A percentile compares a stretch with the other conserved stretches of the same genome.
These are phyloP conservation scores for Brassicogethes aeneus DNA, from an alignment of 2,888 invertebrate species.

Conservation along the genomic window DNA sequence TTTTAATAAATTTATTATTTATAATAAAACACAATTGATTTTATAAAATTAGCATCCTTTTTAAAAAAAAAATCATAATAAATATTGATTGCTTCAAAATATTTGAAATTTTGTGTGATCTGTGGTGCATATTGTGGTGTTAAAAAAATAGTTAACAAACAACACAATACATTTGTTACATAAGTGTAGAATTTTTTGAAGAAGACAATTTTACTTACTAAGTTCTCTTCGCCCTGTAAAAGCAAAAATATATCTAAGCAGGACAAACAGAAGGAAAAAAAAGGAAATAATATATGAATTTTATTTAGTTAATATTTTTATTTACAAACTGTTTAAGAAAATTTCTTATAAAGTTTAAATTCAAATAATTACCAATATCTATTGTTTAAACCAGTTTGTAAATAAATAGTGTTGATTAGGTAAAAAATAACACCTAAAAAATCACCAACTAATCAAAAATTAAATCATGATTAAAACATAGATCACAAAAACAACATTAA, in stretches of 20 bases:
- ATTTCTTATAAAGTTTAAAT: conserved; percentile 6
- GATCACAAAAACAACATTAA: conserved; percentile 12
- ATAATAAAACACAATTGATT: no score
- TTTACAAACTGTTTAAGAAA: not conserved
- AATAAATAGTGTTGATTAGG: no score
- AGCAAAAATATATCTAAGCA: conserved; percentile 37
- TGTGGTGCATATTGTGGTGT: not conserved
- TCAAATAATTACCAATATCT: no score
- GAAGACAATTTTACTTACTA: conserved; percentile 50
- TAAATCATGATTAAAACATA: no score
- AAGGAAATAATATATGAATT: conserved; percentile 17
- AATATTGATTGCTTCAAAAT: not conserved
- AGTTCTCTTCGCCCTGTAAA: conserved; percentile 56
- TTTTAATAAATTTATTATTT: no score
- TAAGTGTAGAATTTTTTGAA: not conserved
- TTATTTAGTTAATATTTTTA: not conserved
- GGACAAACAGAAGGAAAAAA: conserved; percentile 30
- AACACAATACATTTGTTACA: not conserved
- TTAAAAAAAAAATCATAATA: no score
- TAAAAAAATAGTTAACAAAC: not conserved
- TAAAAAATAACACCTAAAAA: no score
- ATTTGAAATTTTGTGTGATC: not conserved
- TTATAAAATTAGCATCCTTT: no score
- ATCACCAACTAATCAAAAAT: no score
- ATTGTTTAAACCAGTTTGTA: no score